Evolutionary conservation across 2,113 vertebrate species (phyloP), one percentile per base, ranked within the genome.

Genomic region (Anhinga rufa): DNA sequence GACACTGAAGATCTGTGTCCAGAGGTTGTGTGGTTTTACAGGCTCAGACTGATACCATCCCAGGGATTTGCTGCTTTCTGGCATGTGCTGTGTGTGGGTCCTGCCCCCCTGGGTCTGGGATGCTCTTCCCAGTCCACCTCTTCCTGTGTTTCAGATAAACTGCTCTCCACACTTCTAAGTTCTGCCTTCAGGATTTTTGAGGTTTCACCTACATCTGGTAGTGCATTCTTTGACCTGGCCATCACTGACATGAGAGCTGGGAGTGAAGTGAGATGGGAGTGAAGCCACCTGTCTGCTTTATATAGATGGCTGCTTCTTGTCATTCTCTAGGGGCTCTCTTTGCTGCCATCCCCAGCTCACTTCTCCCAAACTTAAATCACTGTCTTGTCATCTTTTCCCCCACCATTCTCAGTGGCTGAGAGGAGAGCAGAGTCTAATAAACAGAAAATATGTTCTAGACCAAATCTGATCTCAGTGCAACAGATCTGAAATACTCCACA

Each of bases 51-150:
- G 72, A 66, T 3, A 8, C 46, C 46, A 32, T 14, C 25, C 31
- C 55, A 70, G 25, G 36, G 81, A 74, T 70, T 13, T 40, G 21
- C n/a, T 80, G 78, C 36, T 65, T 90, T 85, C 61, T 82, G 65
- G 29, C 55, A 68, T 0, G 0, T 19, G 69, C n/a, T 51, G 11
- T 7, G 49, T 5, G 26, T 0, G 6, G 22, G 7, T 83, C 29
- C 49, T 89, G 28, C 22, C 40, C 40, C 72, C 5, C 40, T 25
- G 26, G 14, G 18, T 58, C 55, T 68, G 42, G 10, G 62, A 36
- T 40, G 29, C 26, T 76, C 57, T 90, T 72, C 38, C 42, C 31
- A 42, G 24, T 22, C 61, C 22, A 25, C 6, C 11, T 70, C 54
- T 25, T 40, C 10, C 49, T 42, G 19, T 60, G 10, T 57, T 90